phyloP scores from a whole-genome alignment of 1,140 invertebrate species.

The Pachypsylla venusta region DNA sequence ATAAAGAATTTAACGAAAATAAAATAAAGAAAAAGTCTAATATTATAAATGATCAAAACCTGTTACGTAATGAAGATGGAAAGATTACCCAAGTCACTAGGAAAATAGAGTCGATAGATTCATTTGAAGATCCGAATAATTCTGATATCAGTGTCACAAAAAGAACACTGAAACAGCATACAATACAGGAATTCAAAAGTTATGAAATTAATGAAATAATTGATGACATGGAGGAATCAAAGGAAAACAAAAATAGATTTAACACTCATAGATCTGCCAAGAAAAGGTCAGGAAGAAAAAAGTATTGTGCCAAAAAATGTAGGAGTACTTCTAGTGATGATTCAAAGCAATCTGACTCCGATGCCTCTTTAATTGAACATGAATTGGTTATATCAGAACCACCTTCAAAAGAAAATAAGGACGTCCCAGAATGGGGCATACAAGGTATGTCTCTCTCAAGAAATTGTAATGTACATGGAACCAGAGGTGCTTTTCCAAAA shows the following conservation, averaged over 20 bases:
- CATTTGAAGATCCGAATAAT: not conserved
- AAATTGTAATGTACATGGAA: not conserved
- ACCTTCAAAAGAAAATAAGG: conserved; percentile 5
- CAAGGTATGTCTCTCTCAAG: not conserved
- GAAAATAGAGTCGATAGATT: not conserved
- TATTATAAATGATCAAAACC: not conserved
- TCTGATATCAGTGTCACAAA: not conserved
- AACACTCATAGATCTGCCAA: no score
- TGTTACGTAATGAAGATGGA: not conserved
- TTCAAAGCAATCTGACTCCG: not conserved
- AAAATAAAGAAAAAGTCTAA: not conserved
- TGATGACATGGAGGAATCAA: not conserved
- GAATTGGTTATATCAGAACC: not conserved
- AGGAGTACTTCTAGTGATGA: not conserved
- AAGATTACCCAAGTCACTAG: not conserved
- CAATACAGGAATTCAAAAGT: not conserved
- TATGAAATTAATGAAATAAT: not conserved
- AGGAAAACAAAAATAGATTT: not conserved
- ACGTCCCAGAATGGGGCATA: not conserved
- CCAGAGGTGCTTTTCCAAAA: not conserved
- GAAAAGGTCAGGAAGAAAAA: not conserved
- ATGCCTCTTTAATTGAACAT: not conserved
- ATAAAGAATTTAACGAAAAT: not conserved
- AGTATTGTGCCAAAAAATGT: not conserved
- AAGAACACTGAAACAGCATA: not conserved